phyloP scores from a whole-genome alignment of 64 coral and sea anemone species.

The Platygyra sinensis region DNA sequence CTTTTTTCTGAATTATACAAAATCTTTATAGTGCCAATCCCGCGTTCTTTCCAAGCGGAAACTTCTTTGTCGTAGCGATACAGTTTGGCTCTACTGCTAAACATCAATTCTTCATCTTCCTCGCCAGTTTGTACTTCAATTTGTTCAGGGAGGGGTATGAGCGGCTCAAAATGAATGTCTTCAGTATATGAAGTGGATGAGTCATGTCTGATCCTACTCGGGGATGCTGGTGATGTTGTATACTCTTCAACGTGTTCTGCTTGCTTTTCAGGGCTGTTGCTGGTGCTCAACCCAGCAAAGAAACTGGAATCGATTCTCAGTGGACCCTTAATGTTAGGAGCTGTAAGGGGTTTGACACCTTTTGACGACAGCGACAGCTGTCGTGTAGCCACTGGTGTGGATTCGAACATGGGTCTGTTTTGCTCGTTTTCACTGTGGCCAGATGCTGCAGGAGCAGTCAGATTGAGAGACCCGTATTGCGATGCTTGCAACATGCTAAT shows the following conservation, averaged over 20 bases:
- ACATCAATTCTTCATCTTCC: slow-evolving; percentile 83
- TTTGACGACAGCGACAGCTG: neutral
- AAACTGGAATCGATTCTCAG: slow-evolving; percentile 80
- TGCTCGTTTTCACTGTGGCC: neutral
- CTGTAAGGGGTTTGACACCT: neutral
- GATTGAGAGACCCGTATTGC: neutral
- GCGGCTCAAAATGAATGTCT: slow-evolving; percentile 94
- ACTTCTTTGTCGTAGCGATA: slow-evolving; percentile 83
- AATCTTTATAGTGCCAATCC: slow-evolving; percentile 87
- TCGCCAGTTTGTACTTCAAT: slow-evolving; percentile 90
- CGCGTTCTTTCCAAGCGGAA: slow-evolving; percentile 92
- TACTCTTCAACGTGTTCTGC: slow-evolving; percentile 10
- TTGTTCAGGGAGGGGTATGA: slow-evolving; percentile 79
- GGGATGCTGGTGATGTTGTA: slow-evolving; percentile 3
- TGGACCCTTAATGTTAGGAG: slow-evolving; percentile 9
- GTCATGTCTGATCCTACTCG: slow-evolving; percentile 44
- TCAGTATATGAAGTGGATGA: slow-evolving; percentile 69
- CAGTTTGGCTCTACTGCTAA: slow-evolving; percentile 86
- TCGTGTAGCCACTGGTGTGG: neutral
- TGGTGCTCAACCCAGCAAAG: slow-evolving; percentile 90
- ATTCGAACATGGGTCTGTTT: slow-evolving; percentile 32
- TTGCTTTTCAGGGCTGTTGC: slow-evolving; percentile 81
- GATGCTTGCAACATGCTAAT: slow-evolving; percentile 21
- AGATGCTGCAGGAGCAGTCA: neutral
- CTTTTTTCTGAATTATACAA: slow-evolving; percentile 50